Conservation (phyloP, 2,888 invertebrate genomes). For the Lordiphosa fenestrarum region DNA sequence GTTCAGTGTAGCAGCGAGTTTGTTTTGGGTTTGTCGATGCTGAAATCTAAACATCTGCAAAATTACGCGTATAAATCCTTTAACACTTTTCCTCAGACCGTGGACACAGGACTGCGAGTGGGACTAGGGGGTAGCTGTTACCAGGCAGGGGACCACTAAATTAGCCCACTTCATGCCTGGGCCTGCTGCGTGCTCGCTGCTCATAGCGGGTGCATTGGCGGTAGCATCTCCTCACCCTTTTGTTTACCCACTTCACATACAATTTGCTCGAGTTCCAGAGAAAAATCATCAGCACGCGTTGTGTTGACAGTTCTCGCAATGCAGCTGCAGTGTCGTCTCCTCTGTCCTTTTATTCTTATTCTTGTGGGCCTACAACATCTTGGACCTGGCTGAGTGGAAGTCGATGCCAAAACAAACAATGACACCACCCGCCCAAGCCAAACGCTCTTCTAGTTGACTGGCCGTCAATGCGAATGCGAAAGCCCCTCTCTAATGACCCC, state of each 20-base stretch:
- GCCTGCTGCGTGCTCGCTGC: constrained; percentile 58
- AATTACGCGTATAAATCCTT: constrained; percentile 77
- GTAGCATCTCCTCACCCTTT: constrained; percentile 20
- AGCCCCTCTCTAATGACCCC: constrained; percentile 60
- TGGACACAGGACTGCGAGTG: constrained; percentile 29
- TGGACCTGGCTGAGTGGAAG: constrained; percentile 19
- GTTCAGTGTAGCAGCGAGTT: constrained; percentile 8
- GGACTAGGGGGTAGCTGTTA: constrained; percentile 50
- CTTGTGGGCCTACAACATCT: constrained; percentile 15
- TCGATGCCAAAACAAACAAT: constrained; percentile 55
- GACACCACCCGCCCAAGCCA: constrained; percentile 54
- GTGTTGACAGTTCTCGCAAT: constrained; percentile 34
- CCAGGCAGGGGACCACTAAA: constrained; percentile 69
- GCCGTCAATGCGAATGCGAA: constrained; percentile 45
- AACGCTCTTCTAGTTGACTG: constrained; percentile 57
- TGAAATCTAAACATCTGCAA: constrained; percentile 77
- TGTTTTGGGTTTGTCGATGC: constrained; percentile 22
- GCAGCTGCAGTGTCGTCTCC: constrained; percentile 12
- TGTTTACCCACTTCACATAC: constrained; percentile 55
- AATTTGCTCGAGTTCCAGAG: constrained; percentile 5
- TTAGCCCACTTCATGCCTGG: constrained; percentile 75
- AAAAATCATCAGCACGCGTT: constrained; percentile 17
- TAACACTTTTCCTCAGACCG: constrained; percentile 66
- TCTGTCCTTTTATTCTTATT: too few relatives aligned
- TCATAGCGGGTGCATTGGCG: constrained; percentile 58